These are phyloP conservation scores for Leuciscus waleckii DNA, from an alignment of 2,797 vertebrate genomes.

Conservation along the genomic window DNA sequence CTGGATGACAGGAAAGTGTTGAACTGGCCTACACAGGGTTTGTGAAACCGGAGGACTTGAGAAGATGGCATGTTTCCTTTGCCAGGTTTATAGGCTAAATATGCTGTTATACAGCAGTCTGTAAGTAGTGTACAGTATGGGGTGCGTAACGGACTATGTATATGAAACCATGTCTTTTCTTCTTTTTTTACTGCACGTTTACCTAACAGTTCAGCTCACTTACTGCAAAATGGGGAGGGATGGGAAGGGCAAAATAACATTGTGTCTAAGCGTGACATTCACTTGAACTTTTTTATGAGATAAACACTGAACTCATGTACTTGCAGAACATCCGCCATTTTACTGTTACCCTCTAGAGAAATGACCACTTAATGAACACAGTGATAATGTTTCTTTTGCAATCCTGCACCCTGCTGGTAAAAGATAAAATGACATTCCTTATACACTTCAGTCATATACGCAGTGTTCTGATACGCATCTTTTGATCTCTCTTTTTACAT, in stretches of 20 bases:
- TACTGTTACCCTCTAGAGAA: slow-evolving; percentile 75
- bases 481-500: not conserved
- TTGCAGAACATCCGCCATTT: slow-evolving; percentile 51
- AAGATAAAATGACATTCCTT: not conserved
- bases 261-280: slow-evolving; percentile 52
- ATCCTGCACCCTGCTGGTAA: slow-evolving; percentile 40
- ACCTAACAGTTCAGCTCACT: slow-evolving; percentile 74
- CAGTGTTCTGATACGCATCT: not conserved
- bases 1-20: slow-evolving; percentile 36
- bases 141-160: slow-evolving; percentile 65
- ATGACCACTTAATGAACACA: slow-evolving; percentile 70
- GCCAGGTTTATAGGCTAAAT: slow-evolving; percentile 55
- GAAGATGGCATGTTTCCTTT: slow-evolving; percentile 46
- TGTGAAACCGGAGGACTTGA: slow-evolving; percentile 15
- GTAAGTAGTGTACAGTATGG: slow-evolving; percentile 70
- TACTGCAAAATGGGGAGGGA: slow-evolving; percentile 70
- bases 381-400: slow-evolving; percentile 3
- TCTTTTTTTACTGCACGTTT: slow-evolving; percentile 82
- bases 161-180: slow-evolving; percentile 50
- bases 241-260: slow-evolving; percentile 52
- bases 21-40: slow-evolving; percentile 46
- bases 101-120: slow-evolving; percentile 82
- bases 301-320: slow-evolving; percentile 48
- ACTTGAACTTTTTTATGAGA: slow-evolving; percentile 57
- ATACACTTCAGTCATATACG: not conserved